phyloP scores from a whole-genome alignment of 2,888 invertebrate genomes.

The Cistogaster globosa region DNA sequence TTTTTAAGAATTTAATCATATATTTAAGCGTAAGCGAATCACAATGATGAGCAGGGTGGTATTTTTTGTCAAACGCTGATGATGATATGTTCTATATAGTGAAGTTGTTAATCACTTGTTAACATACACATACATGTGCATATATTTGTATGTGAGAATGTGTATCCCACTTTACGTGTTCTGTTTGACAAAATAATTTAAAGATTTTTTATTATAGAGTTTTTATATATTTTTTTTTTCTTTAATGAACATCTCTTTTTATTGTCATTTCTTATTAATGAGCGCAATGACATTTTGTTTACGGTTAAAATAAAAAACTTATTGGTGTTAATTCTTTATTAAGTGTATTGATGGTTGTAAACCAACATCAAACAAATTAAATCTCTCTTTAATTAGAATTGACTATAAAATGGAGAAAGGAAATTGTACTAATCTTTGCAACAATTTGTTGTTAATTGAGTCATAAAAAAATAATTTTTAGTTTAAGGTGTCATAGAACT shows the following conservation, averaged over 20 bases:
- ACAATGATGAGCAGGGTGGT: too few relatives aligned
- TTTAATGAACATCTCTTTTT: background rate
- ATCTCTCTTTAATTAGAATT: background rate
- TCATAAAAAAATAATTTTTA: background rate
- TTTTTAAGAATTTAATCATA: background rate
- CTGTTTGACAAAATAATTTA: too few relatives aligned
- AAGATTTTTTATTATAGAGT: too few relatives aligned
- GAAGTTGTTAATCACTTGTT: too few relatives aligned
- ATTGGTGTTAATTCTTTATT: slow-evolving; percentile 34
- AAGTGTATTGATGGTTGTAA: background rate
- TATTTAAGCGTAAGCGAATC: too few relatives aligned
- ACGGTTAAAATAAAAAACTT: background rate
- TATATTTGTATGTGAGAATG: too few relatives aligned
- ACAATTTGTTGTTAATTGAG: slow-evolving; percentile 1
- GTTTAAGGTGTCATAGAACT: background rate
- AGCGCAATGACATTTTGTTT: background rate
- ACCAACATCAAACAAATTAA: background rate
- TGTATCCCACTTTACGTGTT: too few relatives aligned
- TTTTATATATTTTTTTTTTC: background rate
- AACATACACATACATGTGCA: too few relatives aligned
- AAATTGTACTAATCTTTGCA: too few relatives aligned
- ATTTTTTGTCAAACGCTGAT: too few relatives aligned
- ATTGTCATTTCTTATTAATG: background rate
- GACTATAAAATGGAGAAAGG: too few relatives aligned
- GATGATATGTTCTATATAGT: too few relatives aligned